These are phyloP conservation scores for Meriones unguiculatus DNA, from an alignment of 2,113 vertebrate genomes.

Conservation along the genomic window DNA sequence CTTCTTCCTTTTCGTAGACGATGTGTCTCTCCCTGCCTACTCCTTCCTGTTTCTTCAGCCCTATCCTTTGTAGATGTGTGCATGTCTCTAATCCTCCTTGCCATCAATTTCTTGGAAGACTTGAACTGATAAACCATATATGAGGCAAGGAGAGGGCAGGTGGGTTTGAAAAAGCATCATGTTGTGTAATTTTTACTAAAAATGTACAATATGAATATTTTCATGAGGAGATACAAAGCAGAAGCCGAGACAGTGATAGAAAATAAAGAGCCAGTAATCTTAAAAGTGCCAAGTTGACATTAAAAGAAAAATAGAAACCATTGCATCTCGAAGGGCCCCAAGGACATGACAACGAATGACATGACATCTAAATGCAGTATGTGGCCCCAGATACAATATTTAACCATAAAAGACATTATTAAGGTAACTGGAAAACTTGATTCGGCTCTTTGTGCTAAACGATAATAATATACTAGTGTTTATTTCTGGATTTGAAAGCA, in stretches of 20 bases:
- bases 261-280: background rate
- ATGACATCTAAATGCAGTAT: background rate
- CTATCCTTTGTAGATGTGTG: background rate
- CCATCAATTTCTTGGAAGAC: background rate
- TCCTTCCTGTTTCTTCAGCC: background rate
- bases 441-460: background rate
- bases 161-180: background rate
- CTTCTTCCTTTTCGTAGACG: background rate
- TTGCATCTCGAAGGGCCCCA: background rate
- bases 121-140: background rate
- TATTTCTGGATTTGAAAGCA: background rate
- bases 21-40: background rate
- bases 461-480: background rate
- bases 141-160: background rate
- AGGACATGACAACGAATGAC: background rate
- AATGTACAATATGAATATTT: background rate
- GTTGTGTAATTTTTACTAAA: background rate
- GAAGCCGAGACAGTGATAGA: background rate
- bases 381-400: background rate
- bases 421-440: background rate
- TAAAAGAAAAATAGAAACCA: background rate
- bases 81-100: background rate
- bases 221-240: background rate
- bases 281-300: background rate
- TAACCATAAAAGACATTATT: background rate